Evolutionary conservation across 2,888 invertebrate genomes (phyloP).

Genomic region (Tachystola acroxantha): DNA sequence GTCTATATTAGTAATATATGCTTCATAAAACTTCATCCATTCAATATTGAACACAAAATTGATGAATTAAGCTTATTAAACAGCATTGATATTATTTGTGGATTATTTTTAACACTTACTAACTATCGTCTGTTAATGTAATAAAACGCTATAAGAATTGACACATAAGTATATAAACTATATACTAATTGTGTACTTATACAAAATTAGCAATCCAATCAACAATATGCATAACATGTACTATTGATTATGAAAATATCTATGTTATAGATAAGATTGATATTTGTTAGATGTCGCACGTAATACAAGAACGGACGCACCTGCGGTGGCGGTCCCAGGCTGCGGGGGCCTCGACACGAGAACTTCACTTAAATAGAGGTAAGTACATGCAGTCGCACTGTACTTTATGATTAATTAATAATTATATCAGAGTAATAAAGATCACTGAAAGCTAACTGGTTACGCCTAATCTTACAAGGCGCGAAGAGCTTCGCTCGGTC

Average conservation of each 20-base stretch:
- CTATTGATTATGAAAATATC: conserved; percentile 75
- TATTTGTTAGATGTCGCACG: conserved; percentile 24
- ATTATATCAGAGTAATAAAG: conserved; percentile 67
- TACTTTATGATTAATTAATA: too few species aligned
- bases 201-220: conserved; percentile 75
- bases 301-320: conserved; percentile 9
- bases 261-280: conserved; percentile 58
- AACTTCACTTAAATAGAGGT: conserved; percentile 49
- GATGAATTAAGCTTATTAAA: conserved; percentile 53
- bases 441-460: conserved; percentile 73
- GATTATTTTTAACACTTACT: conserved; percentile 76
- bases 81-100: conserved; percentile 53
- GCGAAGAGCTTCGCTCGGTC: conserved; percentile 19
- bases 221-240: conserved; percentile 64
- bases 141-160: conserved; percentile 79
- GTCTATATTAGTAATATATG: not conserved
- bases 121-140: conserved; percentile 74
- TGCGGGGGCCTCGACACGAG: conserved; percentile 44
- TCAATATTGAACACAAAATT: conserved; percentile 31
- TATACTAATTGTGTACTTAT: conserved; percentile 78
- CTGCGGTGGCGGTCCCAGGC: conserved; percentile 7
- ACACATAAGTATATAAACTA: conserved; percentile 80
- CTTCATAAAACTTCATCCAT: conserved; percentile 8
- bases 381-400: too few species aligned
- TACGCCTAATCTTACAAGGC: conserved; percentile 50